Evolutionary conservation across 1,140 invertebrate species (phyloP), one percentile per base, ranked within the genome.

Genomic region (Anagrus nilaparvatae): DNA sequence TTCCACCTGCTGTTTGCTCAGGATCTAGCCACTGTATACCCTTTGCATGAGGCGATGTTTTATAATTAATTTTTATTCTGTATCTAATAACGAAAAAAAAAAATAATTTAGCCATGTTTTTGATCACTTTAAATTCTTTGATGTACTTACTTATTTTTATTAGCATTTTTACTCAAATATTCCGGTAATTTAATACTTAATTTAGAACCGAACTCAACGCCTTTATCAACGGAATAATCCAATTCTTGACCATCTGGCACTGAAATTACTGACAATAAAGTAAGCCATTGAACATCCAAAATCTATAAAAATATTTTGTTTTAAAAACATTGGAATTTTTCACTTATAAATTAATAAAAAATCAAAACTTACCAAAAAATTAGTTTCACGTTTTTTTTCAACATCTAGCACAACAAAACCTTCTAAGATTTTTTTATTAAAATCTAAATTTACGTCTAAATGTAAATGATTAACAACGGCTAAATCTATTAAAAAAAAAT

Each of bases 21-120:
- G 87, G 78, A 40, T 73, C 73, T 23, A 97, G 58, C 92, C 94
- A 97, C 64, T 94, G 88, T 13, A 97, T 67, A 13, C 86, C 92
- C 46, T 80, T 82, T 7, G 84, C 78, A 21, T 74, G 68, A 35
- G 78, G 74, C n/a, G 74, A 72, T 5, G 87, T 89, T 51, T 75
- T 67, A 65, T 92, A 93, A 39, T 78, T 61, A 50, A 92, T 79
- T 52, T 63, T 69, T 46, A 90, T 68, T 43, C 72, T 72, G 38
- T 76, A 71, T 39, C 78, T 85, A 53, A 16, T 68, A 60, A 39
- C 17, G 5, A 17, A 29, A 33, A n/a, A n/a, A n/a, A n/a, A n/a
- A n/a, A n/a, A n/a, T n/a, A n/a, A n/a, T n/a, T n/a, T n/a, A n/a
- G n/a, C n/a, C n/a, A n/a, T n/a, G n/a, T n/a, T n/a, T n/a, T n/a